Conservation (phyloP, 1,140 invertebrate species). For the Drosophila tani region DNA sequence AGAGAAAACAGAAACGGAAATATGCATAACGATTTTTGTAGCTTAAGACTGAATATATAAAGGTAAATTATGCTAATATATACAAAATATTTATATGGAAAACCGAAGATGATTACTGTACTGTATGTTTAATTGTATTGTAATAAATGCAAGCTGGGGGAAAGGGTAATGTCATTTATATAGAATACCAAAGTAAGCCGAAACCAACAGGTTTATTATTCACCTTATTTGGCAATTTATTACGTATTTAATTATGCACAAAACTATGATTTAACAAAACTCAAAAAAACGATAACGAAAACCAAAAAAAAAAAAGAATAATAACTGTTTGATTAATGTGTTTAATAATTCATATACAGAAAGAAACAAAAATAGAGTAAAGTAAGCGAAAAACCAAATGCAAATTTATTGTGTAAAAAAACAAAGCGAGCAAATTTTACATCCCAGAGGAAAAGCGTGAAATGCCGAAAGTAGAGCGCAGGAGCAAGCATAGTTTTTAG, state of each 20-base stretch:
- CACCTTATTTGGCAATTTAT: conserved; percentile 78
- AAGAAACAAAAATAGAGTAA: conserved; percentile 13
- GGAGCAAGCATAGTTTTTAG: conserved; percentile 80
- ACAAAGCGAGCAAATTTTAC: conserved; percentile 14
- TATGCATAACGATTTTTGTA: conserved; percentile 83
- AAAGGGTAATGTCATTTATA: conserved; percentile 79
- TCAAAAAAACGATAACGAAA: conserved; percentile 11
- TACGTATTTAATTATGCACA: conserved; percentile 78
- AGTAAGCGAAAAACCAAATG: conserved; percentile 31
- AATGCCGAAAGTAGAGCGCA: conserved; percentile 34
- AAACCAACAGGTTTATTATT: conserved; percentile 40
- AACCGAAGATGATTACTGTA: conserved; percentile 34
- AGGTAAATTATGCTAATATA: conserved; percentile 79
- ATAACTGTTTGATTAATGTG: conserved; percentile 72
- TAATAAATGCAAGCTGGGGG: conserved; percentile 76
- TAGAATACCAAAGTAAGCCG: conserved; percentile 28
- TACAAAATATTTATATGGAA: conserved; percentile 44
- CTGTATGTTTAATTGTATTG: conserved; percentile 69
- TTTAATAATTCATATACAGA: conserved; percentile 53
- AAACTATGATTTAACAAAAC: conserved; percentile 67
- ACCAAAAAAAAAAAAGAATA: conserved; percentile 12
- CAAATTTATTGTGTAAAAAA: conserved; percentile 54
- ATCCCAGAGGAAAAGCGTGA: conserved; percentile 22
- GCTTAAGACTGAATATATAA: conserved; percentile 84
- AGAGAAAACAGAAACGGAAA: conserved; percentile 61